phyloP scores from a whole-genome alignment of 2,797 vertebrate genomes.

The Rhinella marina region DNA sequence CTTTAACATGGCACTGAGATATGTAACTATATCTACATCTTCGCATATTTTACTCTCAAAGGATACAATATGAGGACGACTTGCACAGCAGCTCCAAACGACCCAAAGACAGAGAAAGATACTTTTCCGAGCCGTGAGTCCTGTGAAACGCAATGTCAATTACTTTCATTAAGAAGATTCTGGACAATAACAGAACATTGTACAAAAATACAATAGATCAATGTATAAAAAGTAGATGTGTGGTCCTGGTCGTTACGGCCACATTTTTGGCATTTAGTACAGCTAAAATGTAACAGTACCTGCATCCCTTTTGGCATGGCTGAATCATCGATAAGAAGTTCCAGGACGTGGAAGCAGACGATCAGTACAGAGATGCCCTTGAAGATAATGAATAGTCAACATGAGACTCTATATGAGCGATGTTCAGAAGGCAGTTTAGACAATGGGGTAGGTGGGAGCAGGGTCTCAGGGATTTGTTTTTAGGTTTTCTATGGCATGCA shows the following conservation, averaged over 20 bases:
- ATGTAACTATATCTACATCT: background rate
- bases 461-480: no score
- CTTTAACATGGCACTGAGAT: background rate
- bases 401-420: background rate
- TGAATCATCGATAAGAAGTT: conserved; percentile 91
- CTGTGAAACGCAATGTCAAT: conserved; percentile 69
- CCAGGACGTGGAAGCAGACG: conserved; percentile 92
- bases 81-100: conserved; percentile 92
- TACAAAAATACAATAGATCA: no score
- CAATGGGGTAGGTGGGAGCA: background rate
- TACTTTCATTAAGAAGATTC: background rate
- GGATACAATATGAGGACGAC: conserved; percentile 98
- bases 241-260: no score
- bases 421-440: background rate
- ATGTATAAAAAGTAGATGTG: no score
- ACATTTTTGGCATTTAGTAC: background rate
- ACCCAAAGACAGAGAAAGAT: conserved; percentile 95
- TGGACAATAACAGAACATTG: background rate
- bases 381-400: background rate
- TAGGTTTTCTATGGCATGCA: no score
- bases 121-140: conserved; percentile 87
- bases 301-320: conserved; percentile 95
- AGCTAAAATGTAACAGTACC: conserved; percentile 71
- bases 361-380: conserved; percentile 93
- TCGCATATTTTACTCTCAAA: conserved; percentile 65